These are phyloP conservation scores for Tarsius wallacei DNA, from an alignment of 2,797 vertebrate species.

Conservation along the genomic window DNA sequence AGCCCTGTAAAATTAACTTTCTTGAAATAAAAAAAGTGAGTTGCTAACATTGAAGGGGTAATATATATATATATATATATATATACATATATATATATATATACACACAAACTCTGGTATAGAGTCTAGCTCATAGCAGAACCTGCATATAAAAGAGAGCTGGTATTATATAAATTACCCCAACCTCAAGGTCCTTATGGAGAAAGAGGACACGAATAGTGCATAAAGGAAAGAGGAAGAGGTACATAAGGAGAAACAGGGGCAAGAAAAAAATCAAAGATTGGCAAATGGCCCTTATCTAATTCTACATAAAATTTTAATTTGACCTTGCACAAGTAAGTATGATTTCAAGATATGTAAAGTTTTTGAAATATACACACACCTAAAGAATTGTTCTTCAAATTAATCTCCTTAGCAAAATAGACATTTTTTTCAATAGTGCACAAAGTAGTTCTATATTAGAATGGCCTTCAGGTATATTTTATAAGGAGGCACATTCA, in stretches of 20 bases:
- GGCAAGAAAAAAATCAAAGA: not conserved
- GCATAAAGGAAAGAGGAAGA: not conserved
- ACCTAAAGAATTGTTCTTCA: not conserved
- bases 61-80: too few species aligned
- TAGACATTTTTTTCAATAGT: not conserved
- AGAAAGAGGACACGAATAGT: not conserved
- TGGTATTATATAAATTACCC: not conserved
- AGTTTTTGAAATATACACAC: not conserved
- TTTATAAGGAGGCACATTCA: not conserved
- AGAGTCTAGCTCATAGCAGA: not conserved
- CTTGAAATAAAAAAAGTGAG: not conserved
- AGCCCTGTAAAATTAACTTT: not conserved
- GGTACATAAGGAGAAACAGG: not conserved
- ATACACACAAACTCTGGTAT: not conserved
- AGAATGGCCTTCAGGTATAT: not conserved
- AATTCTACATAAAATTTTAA: not conserved
- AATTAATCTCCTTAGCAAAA: slow-evolving; percentile 57
- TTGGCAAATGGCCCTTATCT: not conserved
- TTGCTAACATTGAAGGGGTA: not conserved
- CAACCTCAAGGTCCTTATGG: not conserved
- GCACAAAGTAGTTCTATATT: not conserved
- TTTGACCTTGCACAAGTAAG: not conserved
- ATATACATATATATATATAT: too few species aligned
- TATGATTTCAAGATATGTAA: slow-evolving; percentile 10
- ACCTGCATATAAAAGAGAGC: not conserved